phyloP scores from a whole-genome alignment of 2,888 invertebrate species.

The Adelognathus sp. region DNA sequence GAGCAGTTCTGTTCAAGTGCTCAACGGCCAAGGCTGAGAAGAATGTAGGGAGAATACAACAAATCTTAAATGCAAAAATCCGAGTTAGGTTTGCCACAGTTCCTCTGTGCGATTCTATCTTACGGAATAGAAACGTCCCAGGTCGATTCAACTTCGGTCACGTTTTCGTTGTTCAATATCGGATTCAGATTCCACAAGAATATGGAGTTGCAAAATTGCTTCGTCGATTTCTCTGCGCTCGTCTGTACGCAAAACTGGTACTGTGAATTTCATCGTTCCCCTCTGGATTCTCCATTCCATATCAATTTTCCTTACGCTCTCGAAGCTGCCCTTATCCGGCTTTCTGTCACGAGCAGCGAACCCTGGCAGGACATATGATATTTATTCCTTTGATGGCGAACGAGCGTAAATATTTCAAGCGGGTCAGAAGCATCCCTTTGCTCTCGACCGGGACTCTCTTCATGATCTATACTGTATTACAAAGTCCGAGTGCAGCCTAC shows the following conservation, averaged over 20 bases:
- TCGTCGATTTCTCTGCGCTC: neutral
- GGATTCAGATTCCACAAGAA: neutral
- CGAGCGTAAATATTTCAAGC: slow-evolving; percentile 73
- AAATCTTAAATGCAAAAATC: too few relatives aligned
- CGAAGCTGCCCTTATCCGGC: slow-evolving; percentile 13
- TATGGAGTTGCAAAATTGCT: neutral
- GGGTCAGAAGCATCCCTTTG: slow-evolving; percentile 61
- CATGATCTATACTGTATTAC: neutral
- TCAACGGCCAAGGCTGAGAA: too few relatives aligned
- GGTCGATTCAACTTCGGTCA: neutral
- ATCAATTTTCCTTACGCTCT: slow-evolving; percentile 26
- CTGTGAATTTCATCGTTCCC: slow-evolving; percentile 8
- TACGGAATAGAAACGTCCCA: too few relatives aligned
- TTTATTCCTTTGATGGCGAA: slow-evolving; percentile 70
- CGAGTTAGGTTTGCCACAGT: too few relatives aligned
- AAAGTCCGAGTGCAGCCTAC: slow-evolving; percentile 1
- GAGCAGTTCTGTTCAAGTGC: too few relatives aligned
- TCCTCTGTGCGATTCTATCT: too few relatives aligned
- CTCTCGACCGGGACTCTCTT: slow-evolving; percentile 42
- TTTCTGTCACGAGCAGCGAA: slow-evolving; percentile 1
- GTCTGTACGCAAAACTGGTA: neutral
- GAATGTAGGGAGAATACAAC: too few relatives aligned
- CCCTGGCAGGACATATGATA: slow-evolving; percentile 63
- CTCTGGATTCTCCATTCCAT: slow-evolving; percentile 5
- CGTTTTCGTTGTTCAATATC: neutral